Conservation (phyloP, 2,797 vertebrate genomes). For the Psittacula echo region DNA sequence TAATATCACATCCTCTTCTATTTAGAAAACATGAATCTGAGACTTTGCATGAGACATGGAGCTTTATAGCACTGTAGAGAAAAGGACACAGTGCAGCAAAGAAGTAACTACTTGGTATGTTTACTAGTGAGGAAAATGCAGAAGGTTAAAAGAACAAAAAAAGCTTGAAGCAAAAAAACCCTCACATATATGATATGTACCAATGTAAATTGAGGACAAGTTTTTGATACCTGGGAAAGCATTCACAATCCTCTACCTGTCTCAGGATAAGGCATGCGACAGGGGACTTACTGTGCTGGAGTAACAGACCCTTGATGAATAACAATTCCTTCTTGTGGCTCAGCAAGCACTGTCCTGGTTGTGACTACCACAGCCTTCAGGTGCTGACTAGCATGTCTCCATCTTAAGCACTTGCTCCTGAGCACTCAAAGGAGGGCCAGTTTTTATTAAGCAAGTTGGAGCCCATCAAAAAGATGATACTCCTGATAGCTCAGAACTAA, state of each 20-base stretch:
- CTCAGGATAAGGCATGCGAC: neutral
- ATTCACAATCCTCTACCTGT: neutral
- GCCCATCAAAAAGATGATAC: constrained; percentile 67
- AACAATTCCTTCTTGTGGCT: neutral
- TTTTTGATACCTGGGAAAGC: neutral
- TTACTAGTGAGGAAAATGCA: neutral
- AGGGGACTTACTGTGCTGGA: neutral
- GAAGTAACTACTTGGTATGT: neutral
- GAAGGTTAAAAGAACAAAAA: neutral
- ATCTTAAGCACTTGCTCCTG: neutral
- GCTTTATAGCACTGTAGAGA: neutral
- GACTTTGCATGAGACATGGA: neutral
- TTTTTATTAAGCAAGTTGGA: constrained; percentile 50
- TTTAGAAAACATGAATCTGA: neutral
- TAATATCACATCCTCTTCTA: neutral
- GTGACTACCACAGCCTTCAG: neutral
- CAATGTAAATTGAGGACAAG: neutral
- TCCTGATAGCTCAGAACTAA: constrained; percentile 66
- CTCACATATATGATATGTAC: neutral
- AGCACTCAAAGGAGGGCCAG: neutral
- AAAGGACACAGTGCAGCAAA: neutral
- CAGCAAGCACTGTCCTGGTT: neutral
- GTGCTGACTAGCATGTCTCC: neutral
- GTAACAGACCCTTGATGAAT: neutral
- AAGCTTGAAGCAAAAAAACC: neutral